phyloP scores from a whole-genome alignment of 2,797 vertebrate species.

The Bryconaethiops microstoma region DNA sequence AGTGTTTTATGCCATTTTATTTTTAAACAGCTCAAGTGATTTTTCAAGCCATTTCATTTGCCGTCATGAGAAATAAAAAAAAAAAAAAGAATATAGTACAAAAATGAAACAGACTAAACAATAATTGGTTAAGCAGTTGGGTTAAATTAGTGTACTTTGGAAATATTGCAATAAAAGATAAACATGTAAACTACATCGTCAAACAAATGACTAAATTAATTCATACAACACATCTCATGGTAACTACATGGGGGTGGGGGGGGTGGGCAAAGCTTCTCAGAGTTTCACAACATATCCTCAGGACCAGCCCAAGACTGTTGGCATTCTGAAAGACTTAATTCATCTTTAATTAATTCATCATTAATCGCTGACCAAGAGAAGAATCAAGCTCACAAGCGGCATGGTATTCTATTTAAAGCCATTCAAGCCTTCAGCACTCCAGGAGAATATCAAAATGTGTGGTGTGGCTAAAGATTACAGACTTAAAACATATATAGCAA shows the following conservation, averaged over 20 bases:
- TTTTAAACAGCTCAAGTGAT: not conserved
- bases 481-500: not conserved
- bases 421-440: not conserved
- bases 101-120: not conserved
- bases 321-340: not conserved
- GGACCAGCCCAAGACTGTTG: constrained; percentile 18
- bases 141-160: constrained; percentile 13
- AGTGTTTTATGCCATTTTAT: constrained; percentile 9
- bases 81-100: not conserved
- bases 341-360: not conserved
- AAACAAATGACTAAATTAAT: not conserved
- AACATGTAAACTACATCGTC: constrained; percentile 1
- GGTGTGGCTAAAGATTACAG: not conserved
- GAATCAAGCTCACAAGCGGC: not conserved
- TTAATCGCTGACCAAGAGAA: not conserved
- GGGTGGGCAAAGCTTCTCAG: not conserved
- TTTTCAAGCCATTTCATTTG: not conserved
- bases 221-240: not conserved
- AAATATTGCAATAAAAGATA: not conserved
- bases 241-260: not conserved
- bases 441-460: not conserved
- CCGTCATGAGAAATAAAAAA: not conserved
- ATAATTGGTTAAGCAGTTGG: not conserved
- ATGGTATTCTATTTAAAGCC: not conserved
- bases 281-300: not conserved